Conservation (phyloP, 2,113 vertebrate species). For the Patagioenas fasciata region DNA sequence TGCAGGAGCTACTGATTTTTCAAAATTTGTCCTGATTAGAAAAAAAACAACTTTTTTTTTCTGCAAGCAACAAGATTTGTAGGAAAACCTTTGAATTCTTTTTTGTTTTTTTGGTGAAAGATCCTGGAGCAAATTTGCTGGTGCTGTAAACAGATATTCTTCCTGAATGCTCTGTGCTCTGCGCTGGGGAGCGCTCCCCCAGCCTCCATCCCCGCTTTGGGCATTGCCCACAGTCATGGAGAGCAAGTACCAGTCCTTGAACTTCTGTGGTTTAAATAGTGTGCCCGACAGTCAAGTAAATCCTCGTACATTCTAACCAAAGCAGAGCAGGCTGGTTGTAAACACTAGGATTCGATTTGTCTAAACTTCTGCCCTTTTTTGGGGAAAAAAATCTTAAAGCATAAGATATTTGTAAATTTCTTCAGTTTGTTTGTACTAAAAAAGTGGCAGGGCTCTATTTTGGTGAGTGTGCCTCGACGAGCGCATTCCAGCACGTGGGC, state of each 20-base stretch:
- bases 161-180: too few relatives aligned
- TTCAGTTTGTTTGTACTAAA: background rate
- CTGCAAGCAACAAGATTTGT: too few relatives aligned
- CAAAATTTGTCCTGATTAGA: background rate
- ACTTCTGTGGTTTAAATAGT: background rate
- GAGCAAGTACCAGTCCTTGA: background rate
- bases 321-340: background rate
- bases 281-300: background rate
- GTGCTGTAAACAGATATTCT: too few relatives aligned
- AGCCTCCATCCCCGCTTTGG: too few relatives aligned
- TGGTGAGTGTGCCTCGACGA: background rate
- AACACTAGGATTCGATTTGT: background rate
- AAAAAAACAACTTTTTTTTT: too few relatives aligned
- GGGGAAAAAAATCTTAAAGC: background rate
- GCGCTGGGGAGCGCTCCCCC: too few relatives aligned
- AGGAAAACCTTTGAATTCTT: too few relatives aligned
- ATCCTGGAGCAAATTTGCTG: too few relatives aligned
- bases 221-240: background rate
- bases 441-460: background rate
- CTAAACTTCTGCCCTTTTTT: background rate
- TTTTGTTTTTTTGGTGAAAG: too few relatives aligned
- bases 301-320: background rate
- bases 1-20: background rate
- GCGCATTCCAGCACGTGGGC: background rate
- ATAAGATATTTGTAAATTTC: background rate